phyloP scores from a whole-genome alignment of 2,888 invertebrate genomes.

The Diaperis boleti region DNA sequence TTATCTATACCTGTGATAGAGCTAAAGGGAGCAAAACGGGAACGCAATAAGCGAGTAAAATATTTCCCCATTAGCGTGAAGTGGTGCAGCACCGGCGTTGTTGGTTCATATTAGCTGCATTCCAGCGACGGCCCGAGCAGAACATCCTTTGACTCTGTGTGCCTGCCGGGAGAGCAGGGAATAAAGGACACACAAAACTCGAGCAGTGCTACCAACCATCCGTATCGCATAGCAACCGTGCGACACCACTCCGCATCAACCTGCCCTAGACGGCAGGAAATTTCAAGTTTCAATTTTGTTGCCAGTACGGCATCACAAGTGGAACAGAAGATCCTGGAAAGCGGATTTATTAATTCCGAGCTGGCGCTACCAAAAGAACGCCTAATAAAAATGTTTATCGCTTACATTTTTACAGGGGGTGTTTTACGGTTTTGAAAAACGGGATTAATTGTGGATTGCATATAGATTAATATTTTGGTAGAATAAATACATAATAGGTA shows the following conservation, averaged over 20 bases:
- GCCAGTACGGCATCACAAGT: slow-evolving; percentile 31
- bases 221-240: slow-evolving; percentile 38
- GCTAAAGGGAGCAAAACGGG: slow-evolving; percentile 28
- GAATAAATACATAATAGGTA: too few relatives aligned
- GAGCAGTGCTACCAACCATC: slow-evolving; percentile 33
- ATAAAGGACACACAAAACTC: slow-evolving; percentile 36
- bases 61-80: slow-evolving; percentile 41
- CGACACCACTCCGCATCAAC: slow-evolving; percentile 24
- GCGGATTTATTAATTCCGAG: slow-evolving; percentile 38
- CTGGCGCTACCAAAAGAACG: slow-evolving; percentile 13
- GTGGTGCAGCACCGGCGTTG: slow-evolving; percentile 40
- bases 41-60: slow-evolving; percentile 42
- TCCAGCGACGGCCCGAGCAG: slow-evolving; percentile 41
- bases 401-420: too few relatives aligned
- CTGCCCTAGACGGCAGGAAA: slow-evolving; percentile 21
- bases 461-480: too few relatives aligned
- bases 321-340: slow-evolving; percentile 41
- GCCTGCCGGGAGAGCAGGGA: too few relatives aligned
- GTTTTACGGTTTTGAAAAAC: too few relatives aligned
- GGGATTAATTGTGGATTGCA: too few relatives aligned
- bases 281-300: slow-evolving; percentile 43
- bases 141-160: slow-evolving; percentile 43
- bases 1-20: too few relatives aligned
- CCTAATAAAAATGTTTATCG: too few relatives aligned
- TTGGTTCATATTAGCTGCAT: slow-evolving; percentile 46